Conservation (phyloP, 2,113 vertebrate genomes). For the Pelecanoides urinatrix region DNA sequence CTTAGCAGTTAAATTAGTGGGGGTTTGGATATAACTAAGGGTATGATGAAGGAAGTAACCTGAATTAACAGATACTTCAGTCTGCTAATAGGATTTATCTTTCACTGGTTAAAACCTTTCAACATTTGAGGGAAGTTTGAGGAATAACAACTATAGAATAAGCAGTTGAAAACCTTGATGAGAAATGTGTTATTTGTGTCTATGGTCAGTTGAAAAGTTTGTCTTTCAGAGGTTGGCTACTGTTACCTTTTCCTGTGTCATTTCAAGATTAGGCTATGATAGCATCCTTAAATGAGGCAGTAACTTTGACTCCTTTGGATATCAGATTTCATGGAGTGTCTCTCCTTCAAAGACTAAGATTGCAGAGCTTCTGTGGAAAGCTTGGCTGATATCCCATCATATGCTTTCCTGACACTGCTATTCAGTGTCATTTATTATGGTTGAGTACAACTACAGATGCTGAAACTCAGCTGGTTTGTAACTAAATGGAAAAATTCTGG, state of each 20-base stretch:
- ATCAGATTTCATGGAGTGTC: background rate
- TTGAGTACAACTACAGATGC: background rate
- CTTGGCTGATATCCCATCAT: background rate
- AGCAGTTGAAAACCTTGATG: background rate
- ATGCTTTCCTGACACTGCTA: background rate
- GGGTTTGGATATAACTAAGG: background rate
- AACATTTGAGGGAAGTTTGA: background rate
- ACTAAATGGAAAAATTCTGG: background rate
- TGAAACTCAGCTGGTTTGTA: background rate
- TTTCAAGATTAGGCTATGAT: background rate
- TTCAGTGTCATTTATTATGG: background rate
- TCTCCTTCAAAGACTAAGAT: background rate
- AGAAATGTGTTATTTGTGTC: background rate
- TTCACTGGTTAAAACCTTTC: background rate
- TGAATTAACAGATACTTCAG: background rate
- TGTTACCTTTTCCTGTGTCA: background rate
- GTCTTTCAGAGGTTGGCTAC: background rate
- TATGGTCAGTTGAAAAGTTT: background rate
- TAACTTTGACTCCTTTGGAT: background rate
- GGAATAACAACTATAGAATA: background rate
- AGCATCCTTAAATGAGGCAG: background rate
- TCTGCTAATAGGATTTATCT: background rate
- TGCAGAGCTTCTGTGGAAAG: background rate
- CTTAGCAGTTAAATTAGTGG: background rate
- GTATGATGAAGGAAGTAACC: background rate